Evolutionary conservation across 2,797 vertebrate species (phyloP).

Genomic region (Coranthus polyacanthus): DNA sequence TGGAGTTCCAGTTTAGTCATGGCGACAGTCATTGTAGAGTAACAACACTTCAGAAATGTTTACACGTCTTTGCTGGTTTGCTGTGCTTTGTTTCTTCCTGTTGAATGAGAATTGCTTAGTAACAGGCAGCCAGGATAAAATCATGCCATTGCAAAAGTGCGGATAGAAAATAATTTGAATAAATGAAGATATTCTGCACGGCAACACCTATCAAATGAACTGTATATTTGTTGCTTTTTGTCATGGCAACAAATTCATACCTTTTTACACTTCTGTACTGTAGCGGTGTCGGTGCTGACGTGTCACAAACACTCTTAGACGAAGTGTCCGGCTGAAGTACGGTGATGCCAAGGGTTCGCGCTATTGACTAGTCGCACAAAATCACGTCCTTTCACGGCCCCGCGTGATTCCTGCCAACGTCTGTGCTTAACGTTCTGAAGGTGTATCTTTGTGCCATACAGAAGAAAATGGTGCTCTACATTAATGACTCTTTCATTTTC

Average conservation of each 20-base stretch:
- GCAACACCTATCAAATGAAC: slow-evolving; percentile 13
- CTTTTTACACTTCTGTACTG: slow-evolving; percentile 28
- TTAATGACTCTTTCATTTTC: slow-evolving; percentile 32
- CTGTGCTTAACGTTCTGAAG: slow-evolving; percentile 56
- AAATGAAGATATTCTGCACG: slow-evolving; percentile 1
- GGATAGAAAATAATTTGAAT: slow-evolving; percentile 29
- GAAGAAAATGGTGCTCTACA: slow-evolving; percentile 58
- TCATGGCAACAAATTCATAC: slow-evolving; percentile 31
- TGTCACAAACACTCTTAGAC: slow-evolving; percentile 19
- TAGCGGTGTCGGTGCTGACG: slow-evolving; percentile 29
- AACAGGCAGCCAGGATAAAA: slow-evolving; percentile 25
- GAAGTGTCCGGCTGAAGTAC: slow-evolving; percentile 24
- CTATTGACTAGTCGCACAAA: slow-evolving; percentile 35
- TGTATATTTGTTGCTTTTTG: slow-evolving; percentile 21
- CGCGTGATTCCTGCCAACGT: slow-evolving; percentile 34
- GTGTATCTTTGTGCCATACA: slow-evolving; percentile 53
- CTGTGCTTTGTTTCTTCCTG: slow-evolving; percentile 44
- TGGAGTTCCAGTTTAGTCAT: slow-evolving; percentile 20
- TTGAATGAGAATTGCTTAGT: slow-evolving; percentile 19
- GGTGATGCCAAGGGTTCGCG: slow-evolving; percentile 44
- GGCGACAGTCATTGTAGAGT: slow-evolving; percentile 22
- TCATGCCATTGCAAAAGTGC: slow-evolving; percentile 42
- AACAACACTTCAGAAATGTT: slow-evolving; percentile 42
- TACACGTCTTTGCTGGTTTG: slow-evolving; percentile 49
- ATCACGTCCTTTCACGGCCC: slow-evolving; percentile 18